These are phyloP conservation scores for Bactericera cockerelli DNA, from an alignment of 1,140 invertebrate genomes.

Conservation along the genomic window DNA sequence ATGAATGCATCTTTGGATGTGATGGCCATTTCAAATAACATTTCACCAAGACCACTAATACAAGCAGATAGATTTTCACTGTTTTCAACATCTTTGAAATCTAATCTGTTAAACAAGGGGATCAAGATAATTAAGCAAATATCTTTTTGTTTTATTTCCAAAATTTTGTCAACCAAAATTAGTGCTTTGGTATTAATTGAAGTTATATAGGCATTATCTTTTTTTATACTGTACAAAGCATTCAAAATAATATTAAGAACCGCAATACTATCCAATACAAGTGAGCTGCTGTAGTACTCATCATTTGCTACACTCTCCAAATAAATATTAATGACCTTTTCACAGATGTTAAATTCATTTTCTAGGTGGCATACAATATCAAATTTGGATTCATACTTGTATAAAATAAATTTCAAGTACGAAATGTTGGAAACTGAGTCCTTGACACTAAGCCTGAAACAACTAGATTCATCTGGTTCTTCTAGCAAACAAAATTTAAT, in stretches of 20 bases:
- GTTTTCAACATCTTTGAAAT: constrained; percentile 3
- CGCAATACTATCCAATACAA: no score
- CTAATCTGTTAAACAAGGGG: constrained; percentile 1
- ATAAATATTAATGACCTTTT: neutral
- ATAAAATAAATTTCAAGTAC: neutral
- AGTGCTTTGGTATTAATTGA: neutral
- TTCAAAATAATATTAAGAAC: no score
- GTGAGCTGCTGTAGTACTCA: no score
- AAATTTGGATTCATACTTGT: neutral
- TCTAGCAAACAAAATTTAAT: neutral
- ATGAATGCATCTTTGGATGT: constrained; percentile 12
- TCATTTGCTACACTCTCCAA: no score
- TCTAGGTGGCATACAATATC: neutral
- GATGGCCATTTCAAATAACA: constrained; percentile 1
- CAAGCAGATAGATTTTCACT: constrained; percentile 6
- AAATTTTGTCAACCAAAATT: neutral
- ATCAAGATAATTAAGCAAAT: constrained; percentile 12
- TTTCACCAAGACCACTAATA: constrained; percentile 6
- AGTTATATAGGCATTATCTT: no score
- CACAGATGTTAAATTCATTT: neutral
- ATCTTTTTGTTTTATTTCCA: neutral
- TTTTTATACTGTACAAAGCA: no score
- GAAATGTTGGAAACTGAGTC: neutral
- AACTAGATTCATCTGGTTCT: neutral
- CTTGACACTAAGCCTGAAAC: neutral